Percentiles rank a stretch among this genome's conserved stretches.
Conservation (phyloP, 2,797 vertebrate species). For the Acrocephalus scirpaceus region DNA sequence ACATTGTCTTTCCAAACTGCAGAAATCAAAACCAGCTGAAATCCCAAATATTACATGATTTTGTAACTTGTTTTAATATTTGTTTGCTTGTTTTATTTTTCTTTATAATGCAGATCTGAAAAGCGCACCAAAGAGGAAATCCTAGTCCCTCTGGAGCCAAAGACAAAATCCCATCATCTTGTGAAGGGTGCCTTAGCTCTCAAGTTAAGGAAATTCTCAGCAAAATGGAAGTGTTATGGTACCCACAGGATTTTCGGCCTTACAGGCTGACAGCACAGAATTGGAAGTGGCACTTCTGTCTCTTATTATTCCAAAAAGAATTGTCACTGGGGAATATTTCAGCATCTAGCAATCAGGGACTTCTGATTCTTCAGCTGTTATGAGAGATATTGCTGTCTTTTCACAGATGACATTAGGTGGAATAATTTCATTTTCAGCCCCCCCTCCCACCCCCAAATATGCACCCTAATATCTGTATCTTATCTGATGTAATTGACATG, state of each 20-base stretch:
- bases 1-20: background rate
- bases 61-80: background rate
- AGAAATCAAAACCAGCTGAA: background rate
- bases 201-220: background rate
- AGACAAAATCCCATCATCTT: background rate
- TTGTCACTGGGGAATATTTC: constrained; percentile 54
- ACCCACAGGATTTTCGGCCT: constrained; percentile 29
- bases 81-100: background rate
- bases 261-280: constrained; percentile 35
- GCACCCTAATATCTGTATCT: constrained; percentile 5
- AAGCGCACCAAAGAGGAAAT: background rate
- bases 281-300: constrained; percentile 54
- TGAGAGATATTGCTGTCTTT: constrained; percentile 51
- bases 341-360: constrained; percentile 45
- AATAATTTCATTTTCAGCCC: constrained; percentile 54
- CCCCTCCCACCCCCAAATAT: background rate
- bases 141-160: background rate
- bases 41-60: background rate
- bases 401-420: constrained; percentile 51
- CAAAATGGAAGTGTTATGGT: constrained; percentile 18
- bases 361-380: constrained; percentile 62
- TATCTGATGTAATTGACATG: constrained; percentile 49
- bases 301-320: constrained; percentile 60
- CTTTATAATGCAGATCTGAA: background rate
- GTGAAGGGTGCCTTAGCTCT: background rate